Conservation (phyloP, 2,797 vertebrate species). For the Ctenochaetus hawaiiensis region DNA sequence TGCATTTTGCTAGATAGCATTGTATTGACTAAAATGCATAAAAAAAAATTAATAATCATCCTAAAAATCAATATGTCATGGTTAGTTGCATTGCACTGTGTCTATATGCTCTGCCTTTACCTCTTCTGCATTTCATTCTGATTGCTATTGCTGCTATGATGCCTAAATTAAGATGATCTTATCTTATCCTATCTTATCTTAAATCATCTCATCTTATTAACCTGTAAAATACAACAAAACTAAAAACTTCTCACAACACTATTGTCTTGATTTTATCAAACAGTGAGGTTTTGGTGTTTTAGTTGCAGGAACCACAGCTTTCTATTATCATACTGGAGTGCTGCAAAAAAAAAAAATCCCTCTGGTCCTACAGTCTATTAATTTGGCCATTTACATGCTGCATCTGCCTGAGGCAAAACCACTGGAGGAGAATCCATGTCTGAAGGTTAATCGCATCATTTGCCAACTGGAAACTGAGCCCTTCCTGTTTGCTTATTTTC, state of each 20-base stretch:
- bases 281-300: not conserved
- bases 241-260: not conserved
- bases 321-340: not conserved
- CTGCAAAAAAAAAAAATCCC: not conserved
- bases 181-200: too few relatives aligned
- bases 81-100: too few relatives aligned
- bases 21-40: not conserved
- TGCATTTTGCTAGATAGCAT: not conserved
- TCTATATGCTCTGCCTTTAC: too few relatives aligned
- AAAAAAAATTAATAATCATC: not conserved
- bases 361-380: not conserved
- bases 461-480: constrained; percentile 22
- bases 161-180: too few relatives aligned
- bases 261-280: not conserved
- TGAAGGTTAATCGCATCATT: constrained; percentile 47
- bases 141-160: too few relatives aligned
- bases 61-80: too few relatives aligned
- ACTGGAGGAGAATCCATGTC: not conserved
- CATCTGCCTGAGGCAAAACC: constrained; percentile 31
- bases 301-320: not conserved
- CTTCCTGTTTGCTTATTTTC: constrained; percentile 14
- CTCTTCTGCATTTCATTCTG: too few relatives aligned
- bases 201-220: not conserved
- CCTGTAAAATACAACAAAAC: not conserved
- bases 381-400: not conserved